A percentile compares a stretch with the other conserved stretches of the same genome.
phyloP scores from a whole-genome alignment of 2,797 vertebrate genomes.

The Sebastes elongatus region DNA sequence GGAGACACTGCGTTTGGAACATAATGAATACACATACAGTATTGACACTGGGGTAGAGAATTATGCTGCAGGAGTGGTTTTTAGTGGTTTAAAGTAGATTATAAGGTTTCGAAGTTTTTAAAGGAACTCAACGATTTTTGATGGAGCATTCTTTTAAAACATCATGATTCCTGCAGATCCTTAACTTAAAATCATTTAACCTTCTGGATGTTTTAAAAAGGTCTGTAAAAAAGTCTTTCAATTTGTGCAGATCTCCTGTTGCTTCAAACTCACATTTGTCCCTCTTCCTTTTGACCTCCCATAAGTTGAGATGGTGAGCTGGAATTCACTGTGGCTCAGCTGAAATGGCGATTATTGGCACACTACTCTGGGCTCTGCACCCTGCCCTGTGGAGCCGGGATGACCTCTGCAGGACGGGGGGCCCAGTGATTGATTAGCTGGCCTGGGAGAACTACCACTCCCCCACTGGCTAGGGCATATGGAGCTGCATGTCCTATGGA shows the following conservation, averaged over 20 bases:
- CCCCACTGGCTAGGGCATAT: conserved; percentile 80
- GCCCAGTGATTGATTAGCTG: conserved; percentile 82
- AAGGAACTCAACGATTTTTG: not conserved
- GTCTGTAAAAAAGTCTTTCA: not conserved
- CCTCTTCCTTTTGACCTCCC: conserved; percentile 35
- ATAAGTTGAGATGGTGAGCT: conserved; percentile 27
- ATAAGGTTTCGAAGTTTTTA: not conserved
- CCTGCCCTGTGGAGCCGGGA: conserved; percentile 62
- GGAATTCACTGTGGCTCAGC: conserved; percentile 61
- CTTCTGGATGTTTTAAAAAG: not conserved
- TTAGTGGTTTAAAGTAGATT: not conserved
- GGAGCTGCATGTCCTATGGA: conserved; percentile 72
- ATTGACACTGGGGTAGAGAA: not conserved
- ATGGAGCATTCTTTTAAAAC: not conserved
- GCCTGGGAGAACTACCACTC: conserved; percentile 67
- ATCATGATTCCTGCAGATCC: not conserved
- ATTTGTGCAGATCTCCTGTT: not conserved
- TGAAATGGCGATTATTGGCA: conserved; percentile 69
- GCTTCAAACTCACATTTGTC: not conserved
- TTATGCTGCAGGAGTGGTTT: not conserved
- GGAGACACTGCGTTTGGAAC: not conserved
- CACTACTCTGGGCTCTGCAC: conserved; percentile 64
- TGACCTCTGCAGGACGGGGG: conserved; percentile 66
- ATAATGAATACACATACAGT: not conserved
- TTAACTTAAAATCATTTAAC: not conserved